A percentile compares a stretch with the other conserved stretches of the same genome.
phyloP scores from a whole-genome alignment of 37 sponge, comb jelly and placozoan genomes.

The Bolinopsis microptera region DNA sequence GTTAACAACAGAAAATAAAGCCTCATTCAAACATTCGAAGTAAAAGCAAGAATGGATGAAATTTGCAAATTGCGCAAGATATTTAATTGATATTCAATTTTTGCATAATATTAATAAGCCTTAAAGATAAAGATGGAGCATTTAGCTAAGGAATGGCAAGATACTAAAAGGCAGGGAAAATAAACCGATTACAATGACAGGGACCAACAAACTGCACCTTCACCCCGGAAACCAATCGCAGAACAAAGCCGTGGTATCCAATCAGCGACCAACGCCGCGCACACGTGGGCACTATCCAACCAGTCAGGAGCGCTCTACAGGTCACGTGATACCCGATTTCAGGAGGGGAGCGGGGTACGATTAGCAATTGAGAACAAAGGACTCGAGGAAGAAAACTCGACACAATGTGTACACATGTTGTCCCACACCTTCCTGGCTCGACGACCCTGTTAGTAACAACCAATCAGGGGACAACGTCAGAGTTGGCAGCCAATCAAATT shows the following conservation, averaged over 20 bases:
- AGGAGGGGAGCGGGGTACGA: not conserved
- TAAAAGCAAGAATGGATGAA: too few relatives aligned
- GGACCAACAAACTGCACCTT: not conserved
- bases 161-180: not conserved
- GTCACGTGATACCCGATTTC: not conserved
- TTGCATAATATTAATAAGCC: too few relatives aligned
- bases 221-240: not conserved
- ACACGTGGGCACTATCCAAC: not conserved
- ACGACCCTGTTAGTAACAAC: not conserved
- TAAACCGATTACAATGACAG: not conserved
- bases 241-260: not conserved
- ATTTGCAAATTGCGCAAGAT: too few relatives aligned
- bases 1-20: too few relatives aligned
- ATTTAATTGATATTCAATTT: too few relatives aligned
- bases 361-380: not conserved
- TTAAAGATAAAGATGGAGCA: too few relatives aligned
- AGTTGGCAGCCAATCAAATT: not conserved
- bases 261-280: not conserved
- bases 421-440: not conserved
- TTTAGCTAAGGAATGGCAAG: too few relatives aligned
- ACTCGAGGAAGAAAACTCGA: not conserved
- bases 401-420: not conserved
- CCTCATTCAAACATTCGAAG: too few relatives aligned
- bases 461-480: not conserved
- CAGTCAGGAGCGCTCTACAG: not conserved